Percentiles rank a stretch among this genome's conserved stretches.
phyloP scores from a whole-genome alignment of 2,888 invertebrate species.

The Callyntrura sp. region DNA sequence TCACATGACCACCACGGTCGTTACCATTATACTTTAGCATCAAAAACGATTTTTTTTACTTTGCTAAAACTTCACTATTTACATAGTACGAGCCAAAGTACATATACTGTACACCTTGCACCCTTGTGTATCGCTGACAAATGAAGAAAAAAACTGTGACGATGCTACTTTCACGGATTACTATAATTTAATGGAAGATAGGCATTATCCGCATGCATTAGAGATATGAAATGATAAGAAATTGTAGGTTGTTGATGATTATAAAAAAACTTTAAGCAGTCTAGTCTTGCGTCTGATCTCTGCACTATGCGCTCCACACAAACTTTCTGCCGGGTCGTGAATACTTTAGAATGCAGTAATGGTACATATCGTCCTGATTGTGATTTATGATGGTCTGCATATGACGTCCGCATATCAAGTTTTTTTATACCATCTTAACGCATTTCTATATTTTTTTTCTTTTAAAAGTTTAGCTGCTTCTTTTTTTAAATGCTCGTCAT shows the following conservation, averaged over 20 bases:
- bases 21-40: too few species aligned
- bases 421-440: slow-evolving; percentile 18
- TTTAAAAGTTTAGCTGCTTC: slow-evolving; percentile 12
- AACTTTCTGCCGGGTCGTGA: too few species aligned
- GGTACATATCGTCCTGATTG: slow-evolving; percentile 54
- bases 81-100: not conserved
- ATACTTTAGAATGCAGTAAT: slow-evolving; percentile 1
- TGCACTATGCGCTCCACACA: not conserved
- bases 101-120: not conserved
- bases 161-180: slow-evolving; percentile 37
- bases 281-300: too few species aligned
- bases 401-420: slow-evolving; percentile 46
- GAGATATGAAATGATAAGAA: too few species aligned
- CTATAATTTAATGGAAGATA: too few species aligned
- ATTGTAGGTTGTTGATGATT: too few species aligned
- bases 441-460: slow-evolving; percentile 30
- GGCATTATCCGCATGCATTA: too few species aligned
- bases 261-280: too few species aligned
- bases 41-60: too few species aligned
- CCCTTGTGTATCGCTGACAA: not conserved
- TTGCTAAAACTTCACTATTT: too few species aligned
- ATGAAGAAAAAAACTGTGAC: not conserved
- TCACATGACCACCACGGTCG: too few species aligned
- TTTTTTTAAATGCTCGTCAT: not conserved
- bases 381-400: slow-evolving; percentile 62